Evolutionary conservation across 2,797 vertebrate genomes (phyloP), one percentile per base, ranked within the genome.

Genomic region (Sebastes hubbsi): DNA sequence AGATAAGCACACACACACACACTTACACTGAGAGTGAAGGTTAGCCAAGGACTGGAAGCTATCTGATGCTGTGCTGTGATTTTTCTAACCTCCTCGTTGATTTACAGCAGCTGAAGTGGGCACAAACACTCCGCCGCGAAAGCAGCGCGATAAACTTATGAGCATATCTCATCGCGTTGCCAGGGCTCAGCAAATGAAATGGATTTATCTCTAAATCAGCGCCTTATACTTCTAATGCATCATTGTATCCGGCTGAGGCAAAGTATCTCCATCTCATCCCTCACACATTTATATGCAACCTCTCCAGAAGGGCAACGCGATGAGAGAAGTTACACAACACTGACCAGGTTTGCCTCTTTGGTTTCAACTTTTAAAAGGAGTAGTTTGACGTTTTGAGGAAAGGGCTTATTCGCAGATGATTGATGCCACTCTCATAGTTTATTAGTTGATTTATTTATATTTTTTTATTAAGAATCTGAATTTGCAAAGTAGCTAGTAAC

Each of bases 51-150:
- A 89, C 85, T 74, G 66, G 34, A 11, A 36, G 67, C 77, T 88
- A 87, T 91, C 88, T 86, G 85, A 85, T 89, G 79, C 62, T 61
- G 73, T 30, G 59, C 83, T 87, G 75, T 60, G 78, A 89, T 80
- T 88, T 89, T 79, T 80, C 84, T 74, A 72, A 75, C 90, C 81
- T 87, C 72, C 73, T 46, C 59, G 83, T 72, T 91, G 91, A 93
- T 91, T 90, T 90, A 94, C 82, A 54, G 87, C 85, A 64, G 70
- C 77, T 83, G 60, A 85, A 91, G 77, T 85, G 78, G 84, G 83
- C 76, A 71, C 81, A 86, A 83, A 87, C 78, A 73, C 86, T 67
- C 25, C 24, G 14, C 54, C 38, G 5, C 3, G 13, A 29, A 68
- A 68, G 69, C 36, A 11, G 46, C 14, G 13, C 24, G 16, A 82